A percentile compares a stretch with the other conserved stretches of the same genome.
Evolutionary conservation across 1,140 invertebrate species (phyloP).

Genomic region (Halotydeus destructor): DNA sequence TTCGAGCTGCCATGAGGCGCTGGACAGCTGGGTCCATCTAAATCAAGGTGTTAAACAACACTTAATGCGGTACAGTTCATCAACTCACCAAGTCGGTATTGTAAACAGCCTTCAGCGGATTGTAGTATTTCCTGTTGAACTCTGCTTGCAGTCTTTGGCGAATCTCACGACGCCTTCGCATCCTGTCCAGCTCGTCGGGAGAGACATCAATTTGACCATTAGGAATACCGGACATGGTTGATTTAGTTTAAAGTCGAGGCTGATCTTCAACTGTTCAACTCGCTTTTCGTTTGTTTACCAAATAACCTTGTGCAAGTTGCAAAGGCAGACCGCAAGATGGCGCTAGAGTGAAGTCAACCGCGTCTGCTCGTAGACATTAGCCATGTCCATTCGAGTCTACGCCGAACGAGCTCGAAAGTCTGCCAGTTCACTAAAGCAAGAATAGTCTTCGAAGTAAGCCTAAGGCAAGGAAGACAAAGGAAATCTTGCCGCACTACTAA

Average conservation of each 20-base stretch:
- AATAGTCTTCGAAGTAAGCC: no score
- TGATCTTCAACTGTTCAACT: background rate
- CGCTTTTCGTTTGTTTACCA: background rate
- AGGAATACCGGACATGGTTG: background rate
- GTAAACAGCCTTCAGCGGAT: constrained; percentile 1
- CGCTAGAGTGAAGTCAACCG: no score
- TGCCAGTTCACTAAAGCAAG: no score
- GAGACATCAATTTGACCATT: constrained; percentile 1
- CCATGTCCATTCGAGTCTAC: no score
- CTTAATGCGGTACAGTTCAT: background rate
- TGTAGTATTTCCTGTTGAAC: constrained; percentile 5
- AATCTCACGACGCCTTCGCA: constrained; percentile 6
- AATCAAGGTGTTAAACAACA: constrained; percentile 21
- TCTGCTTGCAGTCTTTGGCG: constrained; percentile 3
- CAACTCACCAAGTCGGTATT: constrained; percentile 9
- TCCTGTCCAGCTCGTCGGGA: constrained; percentile 5
- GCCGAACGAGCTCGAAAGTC: no score
- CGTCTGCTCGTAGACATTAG: no score
- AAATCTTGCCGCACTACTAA: no score
- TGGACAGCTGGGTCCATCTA: constrained; percentile 53
- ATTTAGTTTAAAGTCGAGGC: background rate
- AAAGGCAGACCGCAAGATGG: background rate
- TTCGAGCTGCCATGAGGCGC: constrained; percentile 42
- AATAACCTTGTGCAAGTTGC: background rate
- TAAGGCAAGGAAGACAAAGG: no score